Base-by-base conservation (phyloP, 2,113 vertebrate genomes). In the Madoqua kirkii region DNA sequence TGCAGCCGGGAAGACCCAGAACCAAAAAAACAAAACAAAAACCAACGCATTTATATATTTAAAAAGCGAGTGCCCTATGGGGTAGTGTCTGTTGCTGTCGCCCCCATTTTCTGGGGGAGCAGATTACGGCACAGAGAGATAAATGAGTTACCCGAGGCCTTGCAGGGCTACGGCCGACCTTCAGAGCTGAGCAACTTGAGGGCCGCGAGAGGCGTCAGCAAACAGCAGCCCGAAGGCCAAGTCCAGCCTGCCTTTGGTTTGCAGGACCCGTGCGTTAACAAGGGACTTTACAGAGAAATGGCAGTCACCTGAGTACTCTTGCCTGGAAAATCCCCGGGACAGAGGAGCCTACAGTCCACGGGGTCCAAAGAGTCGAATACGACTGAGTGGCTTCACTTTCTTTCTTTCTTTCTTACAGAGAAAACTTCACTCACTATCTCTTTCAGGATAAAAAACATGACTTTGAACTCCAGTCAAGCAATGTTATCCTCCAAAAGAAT, bases 201-300 rank as follows among this genome's bases (percentile, higher is more conserved):
- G 45, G 55, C 87, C 1, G 1, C 2, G 6, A 3, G 0, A 23
- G 55, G 43, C 3, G 0, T 11, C 59, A 9, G 67, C 40, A 33
- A 83, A 36, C 2, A 17, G n/a, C n/a, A 19, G 62, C 91, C 86
- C 10, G 1, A 3, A 45, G 54, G 52, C 7, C 85, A 31, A 12
- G 17, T 11, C 29, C 76, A 79, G 64, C 48, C 43, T 36, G 55
- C 25, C 33, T 27, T 57, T 40, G 48, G 45, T 64, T 4, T 27
- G 55, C 3, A 2, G 0, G 7, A 43, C 21, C 10, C 1, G 19
- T 10, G 16, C 33, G n/a, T 88, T 52, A 59, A 82, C 43, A 59
- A 14, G 7, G 57, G 25, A 15, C 52, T 82, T 60, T 16, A 21
- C 25, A 50, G 31, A 7, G 0, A 14, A 13, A n/a, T 19, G 62